These are phyloP conservation scores for Channa striata DNA, from an alignment of 2,797 vertebrate genomes.

Conservation along the genomic window DNA sequence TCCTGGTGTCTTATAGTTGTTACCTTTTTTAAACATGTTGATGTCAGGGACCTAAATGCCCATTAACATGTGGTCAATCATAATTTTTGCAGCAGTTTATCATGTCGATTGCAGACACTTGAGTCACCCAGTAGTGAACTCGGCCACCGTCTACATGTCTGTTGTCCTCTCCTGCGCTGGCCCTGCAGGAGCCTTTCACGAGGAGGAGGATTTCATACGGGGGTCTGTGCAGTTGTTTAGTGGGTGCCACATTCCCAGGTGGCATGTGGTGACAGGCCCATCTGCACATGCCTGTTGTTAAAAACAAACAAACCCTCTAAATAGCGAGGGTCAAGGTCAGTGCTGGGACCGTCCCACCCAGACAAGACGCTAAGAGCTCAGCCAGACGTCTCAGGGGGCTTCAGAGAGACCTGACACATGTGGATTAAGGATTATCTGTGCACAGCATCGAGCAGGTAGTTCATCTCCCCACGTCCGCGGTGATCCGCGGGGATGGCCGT, in stretches of 20 bases:
- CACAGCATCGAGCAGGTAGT: constrained; percentile 54
- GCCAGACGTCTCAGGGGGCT: constrained; percentile 37
- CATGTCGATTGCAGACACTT: constrained; percentile 12
- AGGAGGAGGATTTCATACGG: constrained; percentile 53
- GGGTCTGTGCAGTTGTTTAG: constrained; percentile 75
- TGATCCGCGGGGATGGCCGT: constrained; percentile 3
- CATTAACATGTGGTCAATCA: not conserved
- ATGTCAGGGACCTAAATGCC: not conserved
- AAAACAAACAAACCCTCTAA: constrained; percentile 75
- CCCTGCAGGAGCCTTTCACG: constrained; percentile 23
- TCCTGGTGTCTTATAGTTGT: not conserved
- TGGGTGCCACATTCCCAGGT: constrained; percentile 86
- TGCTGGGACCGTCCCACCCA: constrained; percentile 47
- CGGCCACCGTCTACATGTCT: constrained; percentile 32
- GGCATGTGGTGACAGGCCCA: constrained; percentile 84
- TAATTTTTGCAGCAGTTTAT: not conserved
- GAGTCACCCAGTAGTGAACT: constrained; percentile 49
- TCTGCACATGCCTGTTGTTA: constrained; percentile 73
- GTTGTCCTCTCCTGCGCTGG: constrained; percentile 35
- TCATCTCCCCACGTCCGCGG: not conserved
- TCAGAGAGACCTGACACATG: constrained; percentile 37
- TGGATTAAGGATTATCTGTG: constrained; percentile 33
- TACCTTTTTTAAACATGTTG: not conserved
- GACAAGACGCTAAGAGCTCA: constrained; percentile 55
- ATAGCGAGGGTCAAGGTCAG: constrained; percentile 72